These are phyloP conservation scores for Tenthredo notha DNA, from an alignment of 2,888 invertebrate species.

Conservation along the genomic window DNA sequence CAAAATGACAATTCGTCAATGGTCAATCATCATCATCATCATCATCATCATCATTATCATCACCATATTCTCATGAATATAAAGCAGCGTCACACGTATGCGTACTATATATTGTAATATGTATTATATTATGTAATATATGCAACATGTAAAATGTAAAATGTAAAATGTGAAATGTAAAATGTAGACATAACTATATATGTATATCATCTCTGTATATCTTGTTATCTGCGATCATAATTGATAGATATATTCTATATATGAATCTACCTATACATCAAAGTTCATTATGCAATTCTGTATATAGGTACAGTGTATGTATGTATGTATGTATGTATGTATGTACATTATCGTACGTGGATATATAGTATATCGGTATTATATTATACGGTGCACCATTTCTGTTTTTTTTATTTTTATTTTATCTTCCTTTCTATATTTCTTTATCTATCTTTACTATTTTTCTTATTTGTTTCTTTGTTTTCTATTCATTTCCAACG, in stretches of 20 bases:
- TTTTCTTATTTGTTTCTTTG: background rate
- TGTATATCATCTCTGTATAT: conserved; percentile 13
- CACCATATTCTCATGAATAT: background rate
- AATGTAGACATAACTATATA: conserved; percentile 38
- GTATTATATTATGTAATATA: background rate
- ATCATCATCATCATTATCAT: background rate
- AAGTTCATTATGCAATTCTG: background rate
- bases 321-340: background rate
- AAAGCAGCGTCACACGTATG: background rate
- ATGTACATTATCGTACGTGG: background rate
- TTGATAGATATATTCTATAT: background rate
- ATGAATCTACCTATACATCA: background rate
- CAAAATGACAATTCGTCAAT: conserved; percentile 38
- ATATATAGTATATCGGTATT: background rate
- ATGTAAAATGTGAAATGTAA: conserved; percentile 7
- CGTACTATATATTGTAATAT: background rate
- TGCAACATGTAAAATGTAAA: conserved; percentile 41
- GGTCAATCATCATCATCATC: background rate
- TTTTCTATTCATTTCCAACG: background rate
- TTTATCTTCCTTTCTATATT: background rate
- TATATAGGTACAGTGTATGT: background rate
- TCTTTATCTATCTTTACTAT: background rate
- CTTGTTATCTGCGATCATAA: background rate
- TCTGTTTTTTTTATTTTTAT: background rate
- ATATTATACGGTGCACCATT: background rate